phyloP scores from a whole-genome alignment of 2,888 invertebrate genomes.

The Hydroisotoma schaefferi region DNA sequence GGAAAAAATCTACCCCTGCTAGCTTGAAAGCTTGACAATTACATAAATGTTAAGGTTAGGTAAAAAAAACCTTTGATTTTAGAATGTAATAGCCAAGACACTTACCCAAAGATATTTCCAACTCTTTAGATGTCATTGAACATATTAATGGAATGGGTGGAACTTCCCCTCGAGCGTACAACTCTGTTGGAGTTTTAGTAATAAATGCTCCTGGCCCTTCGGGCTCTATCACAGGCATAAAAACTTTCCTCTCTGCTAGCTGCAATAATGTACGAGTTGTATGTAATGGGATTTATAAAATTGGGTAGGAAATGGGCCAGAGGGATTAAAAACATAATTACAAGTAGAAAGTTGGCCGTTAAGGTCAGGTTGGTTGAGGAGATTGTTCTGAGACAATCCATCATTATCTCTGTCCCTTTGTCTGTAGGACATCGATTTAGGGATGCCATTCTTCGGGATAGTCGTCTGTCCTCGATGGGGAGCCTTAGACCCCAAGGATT shows the following conservation, averaged over 20 bases:
- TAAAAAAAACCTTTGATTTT: not conserved
- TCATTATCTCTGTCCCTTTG: conserved; percentile 27
- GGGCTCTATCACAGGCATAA: conserved; percentile 35
- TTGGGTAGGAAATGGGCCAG: no score
- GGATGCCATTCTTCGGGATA: conserved; percentile 23
- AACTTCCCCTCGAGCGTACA: conserved; percentile 25
- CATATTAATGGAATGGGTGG: conserved; percentile 28
- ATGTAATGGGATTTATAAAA: not conserved
- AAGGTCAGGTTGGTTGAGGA: conserved; percentile 19
- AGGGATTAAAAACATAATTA: not conserved
- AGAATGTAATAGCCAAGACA: not conserved
- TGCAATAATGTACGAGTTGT: not conserved
- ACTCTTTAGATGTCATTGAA: conserved; percentile 32
- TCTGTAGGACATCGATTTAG: conserved; percentile 25
- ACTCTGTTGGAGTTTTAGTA: conserved; percentile 20
- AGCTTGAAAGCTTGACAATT: conserved; percentile 28
- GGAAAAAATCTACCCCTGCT: conserved; percentile 28
- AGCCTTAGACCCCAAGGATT: conserved; percentile 29
- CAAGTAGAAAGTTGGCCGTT: conserved; percentile 20
- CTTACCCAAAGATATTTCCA: conserved; percentile 29
- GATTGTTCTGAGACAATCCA: conserved; percentile 24
- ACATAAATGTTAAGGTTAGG: not conserved
- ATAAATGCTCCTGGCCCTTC: conserved; percentile 29
- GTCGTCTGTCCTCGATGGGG: conserved; percentile 17
- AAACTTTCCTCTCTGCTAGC: conserved; percentile 30